Evolutionary conservation across 2,797 vertebrate species (phyloP).

Genomic region (Chiropotes sagulatus): DNA sequence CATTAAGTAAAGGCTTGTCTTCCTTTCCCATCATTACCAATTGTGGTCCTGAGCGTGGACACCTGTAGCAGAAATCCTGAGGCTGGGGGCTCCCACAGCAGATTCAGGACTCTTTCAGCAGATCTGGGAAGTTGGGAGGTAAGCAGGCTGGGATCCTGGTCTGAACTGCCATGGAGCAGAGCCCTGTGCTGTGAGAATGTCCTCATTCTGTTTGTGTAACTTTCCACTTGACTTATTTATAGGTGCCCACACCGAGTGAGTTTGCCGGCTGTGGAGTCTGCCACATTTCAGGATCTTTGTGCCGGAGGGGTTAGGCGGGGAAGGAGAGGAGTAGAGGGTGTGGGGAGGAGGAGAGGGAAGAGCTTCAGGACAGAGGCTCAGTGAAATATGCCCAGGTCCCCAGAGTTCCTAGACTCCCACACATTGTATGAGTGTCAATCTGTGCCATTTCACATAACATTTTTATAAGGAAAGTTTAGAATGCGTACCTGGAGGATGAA

Average conservation of each 20-base stretch:
- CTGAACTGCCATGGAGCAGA: not conserved
- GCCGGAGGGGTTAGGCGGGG: too few species aligned
- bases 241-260: not conserved
- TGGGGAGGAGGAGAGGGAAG: not conserved
- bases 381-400: too few species aligned
- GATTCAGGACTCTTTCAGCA: too few species aligned
- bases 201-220: slow-evolving; percentile 10
- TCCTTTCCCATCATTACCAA: not conserved
- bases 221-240: slow-evolving; percentile 47
- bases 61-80: not conserved
- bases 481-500: not conserved
- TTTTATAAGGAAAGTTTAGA: not conserved
- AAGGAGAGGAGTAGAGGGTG: too few species aligned
- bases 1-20: not conserved
- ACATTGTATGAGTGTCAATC: not conserved
- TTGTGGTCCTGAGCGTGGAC: not conserved
- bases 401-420: not conserved
- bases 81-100: not conserved
- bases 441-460: not conserved
- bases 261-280: not conserved
- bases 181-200: not conserved
- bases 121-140: not conserved
- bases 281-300: not conserved
- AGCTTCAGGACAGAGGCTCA: not conserved
- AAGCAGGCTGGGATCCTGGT: not conserved